Conservation (phyloP, 2,113 vertebrate species). For the Tragulus kanchil region DNA sequence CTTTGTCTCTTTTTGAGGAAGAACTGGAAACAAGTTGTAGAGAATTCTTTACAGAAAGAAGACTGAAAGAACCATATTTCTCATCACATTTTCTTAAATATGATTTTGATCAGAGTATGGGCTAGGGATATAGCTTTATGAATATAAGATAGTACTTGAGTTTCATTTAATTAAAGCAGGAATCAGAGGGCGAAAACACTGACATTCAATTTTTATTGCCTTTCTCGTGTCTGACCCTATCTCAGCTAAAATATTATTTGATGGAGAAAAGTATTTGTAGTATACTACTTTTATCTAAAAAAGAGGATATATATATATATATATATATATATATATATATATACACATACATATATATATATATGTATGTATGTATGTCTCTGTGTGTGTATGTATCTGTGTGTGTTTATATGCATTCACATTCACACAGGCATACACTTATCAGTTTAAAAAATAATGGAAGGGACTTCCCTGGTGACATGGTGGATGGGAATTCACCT, state of each 20-base stretch:
- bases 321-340: neutral
- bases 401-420: neutral
- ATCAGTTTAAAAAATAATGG: neutral
- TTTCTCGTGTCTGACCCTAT: neutral
- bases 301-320: neutral
- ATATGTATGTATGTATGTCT: too few relatives aligned
- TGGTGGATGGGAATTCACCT: neutral
- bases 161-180: constrained; percentile 42
- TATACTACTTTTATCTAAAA: neutral
- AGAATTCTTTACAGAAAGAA: constrained; percentile 55
- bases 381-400: neutral
- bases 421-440: neutral
- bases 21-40: neutral
- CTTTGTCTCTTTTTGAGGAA: neutral
- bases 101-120: constrained; percentile 24
- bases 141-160: neutral
- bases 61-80: constrained; percentile 13
- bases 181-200: constrained; percentile 21
- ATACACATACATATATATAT: neutral
- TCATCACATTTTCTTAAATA: neutral
- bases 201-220: constrained; percentile 3
- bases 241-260: constrained; percentile 9
- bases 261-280: neutral
- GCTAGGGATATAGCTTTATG: neutral
- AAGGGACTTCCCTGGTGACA: neutral